Conservation (phyloP, 2,113 vertebrate species). For the Tragelaphus imberbis region DNA sequence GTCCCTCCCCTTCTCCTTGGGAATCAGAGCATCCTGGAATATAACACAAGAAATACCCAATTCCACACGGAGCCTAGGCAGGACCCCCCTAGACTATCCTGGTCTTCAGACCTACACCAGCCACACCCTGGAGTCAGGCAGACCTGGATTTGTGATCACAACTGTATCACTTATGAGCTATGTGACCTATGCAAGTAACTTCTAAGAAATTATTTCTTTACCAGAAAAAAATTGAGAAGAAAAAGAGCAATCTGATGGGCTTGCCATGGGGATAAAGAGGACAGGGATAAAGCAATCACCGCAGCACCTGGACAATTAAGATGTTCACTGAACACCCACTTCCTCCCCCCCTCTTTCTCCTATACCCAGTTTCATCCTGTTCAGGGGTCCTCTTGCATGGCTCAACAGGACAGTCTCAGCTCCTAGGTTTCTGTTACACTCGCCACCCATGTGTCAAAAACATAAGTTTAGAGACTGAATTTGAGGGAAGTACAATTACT, state of each 20-base stretch:
- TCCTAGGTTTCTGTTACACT: neutral
- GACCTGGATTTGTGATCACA: neutral
- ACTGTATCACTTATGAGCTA: neutral
- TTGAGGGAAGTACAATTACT: neutral
- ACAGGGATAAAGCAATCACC: accelerated
- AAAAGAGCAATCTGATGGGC: neutral
- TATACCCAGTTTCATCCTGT: no score
- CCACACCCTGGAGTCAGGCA: no score
- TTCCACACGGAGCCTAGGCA: neutral
- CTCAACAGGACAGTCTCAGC: neutral
- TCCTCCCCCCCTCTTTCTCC: neutral
- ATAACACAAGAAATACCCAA: neutral
- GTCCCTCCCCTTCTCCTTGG: neutral
- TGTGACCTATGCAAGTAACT: neutral
- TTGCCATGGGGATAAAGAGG: neutral
- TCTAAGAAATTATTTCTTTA: neutral
- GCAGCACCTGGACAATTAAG: neutral
- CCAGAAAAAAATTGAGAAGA: neutral
- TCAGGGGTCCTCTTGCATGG: accelerated
- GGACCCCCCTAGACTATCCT: neutral
- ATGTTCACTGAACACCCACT: neutral
- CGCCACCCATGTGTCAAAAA: neutral
- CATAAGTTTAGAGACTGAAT: neutral
- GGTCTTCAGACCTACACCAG: neutral
- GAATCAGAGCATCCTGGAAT: neutral